Evolutionary conservation across 2,888 invertebrate species (phyloP), one percentile per base, ranked within the genome.

Genomic region (Rhorus exstirpatorius): DNA sequence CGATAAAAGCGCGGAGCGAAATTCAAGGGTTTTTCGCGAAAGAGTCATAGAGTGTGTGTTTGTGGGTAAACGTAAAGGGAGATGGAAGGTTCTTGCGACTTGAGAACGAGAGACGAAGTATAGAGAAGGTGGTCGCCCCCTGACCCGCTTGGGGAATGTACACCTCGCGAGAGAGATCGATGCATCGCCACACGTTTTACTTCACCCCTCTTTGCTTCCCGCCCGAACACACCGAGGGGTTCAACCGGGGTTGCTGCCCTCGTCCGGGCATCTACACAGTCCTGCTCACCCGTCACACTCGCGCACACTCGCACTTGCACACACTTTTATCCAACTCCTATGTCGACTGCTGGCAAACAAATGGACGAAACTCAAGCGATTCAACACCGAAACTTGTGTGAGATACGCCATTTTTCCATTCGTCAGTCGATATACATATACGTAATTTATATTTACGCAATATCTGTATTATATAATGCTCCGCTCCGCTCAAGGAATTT

Each of bases 201-300:
- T 79, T 86, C 86, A 79, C 82, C 87, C 83, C 83, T 41, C 86
- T 81, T 80, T 75, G 83, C 68, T 31, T 38, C 67, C 79, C 82
- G 60, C 81, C 74, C 83, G 77, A 72, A 49, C 83, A 49, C 83
- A 76, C 85, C 86, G 84, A 86, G 87, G 89, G 89, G 91, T 90
- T 92, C 92, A 89, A 86, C 88, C 89, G 90, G 91, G 92, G 92
- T 92, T 90, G 90, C 90, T 91, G 91, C 88, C 91, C 92, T 89
- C 91, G 91, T 92, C 92, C 91, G 91, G 91, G 90, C 86, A 87
- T 86, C 85, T 86, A 77, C 79, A 86, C 75, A 81, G 63, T 71
- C 61, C 38, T 35, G 51, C 76, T 49, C 58, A 53, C 61, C 46
- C 55, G 67, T 70, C 49, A 63, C 49, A 35, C 14, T 12, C 38